Conservation (phyloP, 1,140 invertebrate species). For the Arion vulgaris region DNA sequence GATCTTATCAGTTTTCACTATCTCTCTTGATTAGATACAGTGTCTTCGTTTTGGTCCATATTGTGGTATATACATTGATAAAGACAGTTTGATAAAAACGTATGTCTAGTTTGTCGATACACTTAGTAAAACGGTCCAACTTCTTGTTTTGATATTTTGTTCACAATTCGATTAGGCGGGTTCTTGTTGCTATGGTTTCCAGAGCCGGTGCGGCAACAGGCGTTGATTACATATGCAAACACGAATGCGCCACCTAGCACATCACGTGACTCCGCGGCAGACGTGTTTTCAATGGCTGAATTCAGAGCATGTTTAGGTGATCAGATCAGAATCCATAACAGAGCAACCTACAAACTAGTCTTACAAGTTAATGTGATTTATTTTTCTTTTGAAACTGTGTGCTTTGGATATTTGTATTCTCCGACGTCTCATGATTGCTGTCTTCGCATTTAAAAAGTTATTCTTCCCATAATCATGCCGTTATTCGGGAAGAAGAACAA, state of each 20-base stretch:
- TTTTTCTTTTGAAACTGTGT: neutral
- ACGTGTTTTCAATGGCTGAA: conserved; percentile 21
- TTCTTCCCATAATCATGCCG: conserved; percentile 52
- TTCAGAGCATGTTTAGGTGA: no score
- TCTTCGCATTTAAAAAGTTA: neutral
- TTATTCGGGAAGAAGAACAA: conserved; percentile 63
- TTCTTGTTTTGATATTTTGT: no score
- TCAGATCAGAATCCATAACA: neutral
- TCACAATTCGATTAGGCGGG: no score
- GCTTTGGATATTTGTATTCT: conserved; percentile 5
- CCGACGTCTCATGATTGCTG: conserved; percentile 38
- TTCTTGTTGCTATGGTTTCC: conserved; percentile 13
- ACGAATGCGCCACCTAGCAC: conserved; percentile 8
- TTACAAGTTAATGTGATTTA: neutral
- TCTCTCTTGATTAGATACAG: no score
- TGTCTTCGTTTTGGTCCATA: no score
- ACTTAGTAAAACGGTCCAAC: no score
- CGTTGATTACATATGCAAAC: conserved; percentile 31
- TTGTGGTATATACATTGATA: no score
- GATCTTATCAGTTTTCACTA: no score
- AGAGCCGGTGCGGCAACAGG: neutral
- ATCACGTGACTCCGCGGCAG: conserved; percentile 37
- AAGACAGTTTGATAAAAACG: no score
- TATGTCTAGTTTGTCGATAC: no score
- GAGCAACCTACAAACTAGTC: neutral